Evolutionary conservation across 2,113 vertebrate species (phyloP).

Genomic region (Pseudopodoces humilis): DNA sequence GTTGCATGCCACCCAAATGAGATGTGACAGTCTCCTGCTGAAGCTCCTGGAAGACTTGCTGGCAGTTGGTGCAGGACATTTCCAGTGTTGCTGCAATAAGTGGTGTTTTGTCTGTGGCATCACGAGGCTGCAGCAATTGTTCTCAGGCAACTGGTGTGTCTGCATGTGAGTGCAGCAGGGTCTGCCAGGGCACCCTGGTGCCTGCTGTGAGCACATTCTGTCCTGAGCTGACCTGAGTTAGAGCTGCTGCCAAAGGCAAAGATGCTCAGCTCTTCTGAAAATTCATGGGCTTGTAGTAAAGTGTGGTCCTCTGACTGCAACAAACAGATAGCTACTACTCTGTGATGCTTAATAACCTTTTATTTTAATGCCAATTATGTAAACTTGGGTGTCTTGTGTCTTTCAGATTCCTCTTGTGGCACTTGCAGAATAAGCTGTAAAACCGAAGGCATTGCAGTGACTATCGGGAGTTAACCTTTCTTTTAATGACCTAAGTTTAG

Average conservation of each 20-base stretch:
- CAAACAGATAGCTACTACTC: not conserved
- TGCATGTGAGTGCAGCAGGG: accelerated
- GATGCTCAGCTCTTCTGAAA: not conserved
- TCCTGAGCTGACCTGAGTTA: not conserved
- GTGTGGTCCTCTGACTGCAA: not conserved
- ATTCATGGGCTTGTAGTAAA: not conserved
- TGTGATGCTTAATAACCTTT: not conserved
- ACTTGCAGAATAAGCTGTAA: constrained; percentile 42
- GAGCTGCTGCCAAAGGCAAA: not conserved
- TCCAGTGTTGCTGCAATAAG: not conserved
- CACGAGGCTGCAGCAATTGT: not conserved
- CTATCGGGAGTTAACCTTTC: constrained; percentile 47
- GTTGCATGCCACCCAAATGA: not conserved
- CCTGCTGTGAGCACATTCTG: not conserved
- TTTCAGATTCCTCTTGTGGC: constrained; percentile 57
- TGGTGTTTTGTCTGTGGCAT: not conserved
- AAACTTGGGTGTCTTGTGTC: constrained; percentile 27
- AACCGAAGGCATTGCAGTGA: constrained; percentile 36
- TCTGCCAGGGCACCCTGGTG: not conserved
- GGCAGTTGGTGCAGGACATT: not conserved
- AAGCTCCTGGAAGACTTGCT: constrained; percentile 26
- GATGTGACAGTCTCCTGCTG: not conserved
- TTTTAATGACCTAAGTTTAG: constrained; percentile 34
- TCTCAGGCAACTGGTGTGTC: not conserved
- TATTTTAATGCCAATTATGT: not conserved